Conservation (phyloP, 1,140 invertebrate genomes). For the Drosophila willistoni region DNA sequence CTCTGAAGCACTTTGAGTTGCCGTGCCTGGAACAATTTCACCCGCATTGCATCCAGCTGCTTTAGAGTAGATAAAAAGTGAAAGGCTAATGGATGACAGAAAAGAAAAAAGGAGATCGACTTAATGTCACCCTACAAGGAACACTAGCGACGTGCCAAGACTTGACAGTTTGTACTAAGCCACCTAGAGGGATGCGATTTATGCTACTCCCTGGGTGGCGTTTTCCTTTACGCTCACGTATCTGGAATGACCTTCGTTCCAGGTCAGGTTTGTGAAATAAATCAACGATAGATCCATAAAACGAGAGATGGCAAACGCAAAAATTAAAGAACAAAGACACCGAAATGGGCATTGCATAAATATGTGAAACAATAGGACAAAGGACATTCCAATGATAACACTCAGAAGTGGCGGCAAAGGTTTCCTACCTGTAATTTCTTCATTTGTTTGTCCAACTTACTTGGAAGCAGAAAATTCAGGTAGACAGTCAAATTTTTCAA, state of each 20-base stretch:
- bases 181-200: conserved; percentile 14
- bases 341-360: conserved; percentile 58
- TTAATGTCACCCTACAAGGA: conserved; percentile 40
- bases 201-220: conserved; percentile 54
- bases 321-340: conserved; percentile 43
- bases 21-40: not conserved
- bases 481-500: conserved; percentile 35
- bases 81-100: conserved; percentile 43
- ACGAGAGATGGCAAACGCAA: conserved; percentile 34
- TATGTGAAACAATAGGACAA: conserved; percentile 21
- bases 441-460: conserved; percentile 15
- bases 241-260: not conserved
- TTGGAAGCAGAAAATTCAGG: conserved; percentile 16
- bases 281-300: conserved; percentile 28
- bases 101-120: not conserved
- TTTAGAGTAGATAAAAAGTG: conserved; percentile 47
- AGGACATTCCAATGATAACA: conserved; percentile 40
- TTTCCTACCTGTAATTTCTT: conserved; percentile 42
- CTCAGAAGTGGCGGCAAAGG: conserved; percentile 15
- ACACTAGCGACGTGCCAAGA: conserved; percentile 45
- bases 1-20: conserved; percentile 1
- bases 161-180: conserved; percentile 46
- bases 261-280: conserved; percentile 34
- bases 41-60: conserved; percentile 38
- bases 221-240: conserved; percentile 24